Percentiles rank a stretch among this genome's conserved stretches.
Evolutionary conservation across 23 tunicate species (phyloP).

Genomic region (Pegea sp.): DNA sequence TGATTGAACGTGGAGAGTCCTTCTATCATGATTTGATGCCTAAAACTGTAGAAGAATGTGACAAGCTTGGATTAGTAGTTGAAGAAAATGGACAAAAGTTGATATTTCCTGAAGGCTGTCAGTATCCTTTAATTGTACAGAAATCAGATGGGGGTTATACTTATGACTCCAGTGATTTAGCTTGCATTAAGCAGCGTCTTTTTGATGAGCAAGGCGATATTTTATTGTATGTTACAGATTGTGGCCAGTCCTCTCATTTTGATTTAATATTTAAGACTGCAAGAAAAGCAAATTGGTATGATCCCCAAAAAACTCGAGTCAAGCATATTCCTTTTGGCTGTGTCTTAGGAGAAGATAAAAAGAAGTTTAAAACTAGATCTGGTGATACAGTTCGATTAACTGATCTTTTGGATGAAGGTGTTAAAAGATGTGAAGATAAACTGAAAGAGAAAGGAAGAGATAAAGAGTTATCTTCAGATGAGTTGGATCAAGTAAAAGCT

Average conservation of each 20-base stretch:
- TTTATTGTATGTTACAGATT: slow-evolving; percentile 65
- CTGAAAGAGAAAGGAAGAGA: slow-evolving; percentile 55
- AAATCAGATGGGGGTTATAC: slow-evolving; percentile 9
- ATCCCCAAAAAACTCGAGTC: slow-evolving; percentile 31
- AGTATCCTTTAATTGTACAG: neutral
- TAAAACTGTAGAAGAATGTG: neutral
- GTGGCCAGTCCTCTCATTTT: slow-evolving; percentile 70
- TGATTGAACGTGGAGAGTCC: slow-evolving; percentile 6
- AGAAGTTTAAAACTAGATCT: slow-evolving; percentile 87
- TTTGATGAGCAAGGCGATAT: slow-evolving; percentile 73
- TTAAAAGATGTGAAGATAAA: slow-evolving; percentile 59
- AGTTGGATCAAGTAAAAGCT: slow-evolving; percentile 53
- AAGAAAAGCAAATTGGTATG: slow-evolving; percentile 49
- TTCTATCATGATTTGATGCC: slow-evolving; percentile 1
- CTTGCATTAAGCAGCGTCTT: slow-evolving; percentile 60
- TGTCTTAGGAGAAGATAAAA: slow-evolving; percentile 88
- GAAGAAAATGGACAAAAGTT: neutral
- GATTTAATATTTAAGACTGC: slow-evolving; percentile 37
- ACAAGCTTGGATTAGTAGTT: neutral
- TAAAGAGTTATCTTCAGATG: slow-evolving; percentile 38
- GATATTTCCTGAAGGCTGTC: neutral
- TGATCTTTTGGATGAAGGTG: slow-evolving; percentile 76
- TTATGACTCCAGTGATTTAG: slow-evolving; percentile 92
- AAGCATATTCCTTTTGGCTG: slow-evolving; percentile 75
- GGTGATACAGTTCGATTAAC: slow-evolving; percentile 80